These are phyloP conservation scores for Melitaea cinxia DNA, from an alignment of 1,140 invertebrate genomes.

Conservation along the genomic window DNA sequence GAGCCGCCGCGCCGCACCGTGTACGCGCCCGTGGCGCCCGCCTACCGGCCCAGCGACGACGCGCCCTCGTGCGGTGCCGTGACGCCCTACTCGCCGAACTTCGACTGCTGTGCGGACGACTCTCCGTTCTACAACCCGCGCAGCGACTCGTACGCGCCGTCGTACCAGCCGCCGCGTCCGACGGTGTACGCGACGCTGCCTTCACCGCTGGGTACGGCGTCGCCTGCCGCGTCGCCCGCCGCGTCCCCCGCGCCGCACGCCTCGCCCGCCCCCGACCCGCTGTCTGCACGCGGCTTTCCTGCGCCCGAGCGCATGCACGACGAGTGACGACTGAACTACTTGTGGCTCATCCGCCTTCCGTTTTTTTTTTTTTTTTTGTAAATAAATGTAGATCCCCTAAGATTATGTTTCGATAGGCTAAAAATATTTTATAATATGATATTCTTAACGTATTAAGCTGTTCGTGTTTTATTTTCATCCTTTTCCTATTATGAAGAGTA, in stretches of 20 bases:
- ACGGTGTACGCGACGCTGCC: constrained; percentile 77
- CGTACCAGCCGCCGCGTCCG: constrained; percentile 73
- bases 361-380: no score
- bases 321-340: constrained; percentile 51
- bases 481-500: neutral
- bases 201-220: constrained; percentile 65
- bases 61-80: constrained; percentile 75
- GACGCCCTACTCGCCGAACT: constrained; percentile 75
- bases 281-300: constrained; percentile 60
- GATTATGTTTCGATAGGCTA: constrained; percentile 77
- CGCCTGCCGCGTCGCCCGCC: constrained; percentile 61
- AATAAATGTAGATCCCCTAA: constrained; percentile 72
- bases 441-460: constrained; percentile 48
- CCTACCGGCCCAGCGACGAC: constrained; percentile 80
- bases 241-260: constrained; percentile 62
- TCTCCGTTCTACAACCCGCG: constrained; percentile 80
- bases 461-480: constrained; percentile 36
- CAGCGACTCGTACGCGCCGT: constrained; percentile 78
- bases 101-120: constrained; percentile 72
- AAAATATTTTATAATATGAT: constrained; percentile 80
- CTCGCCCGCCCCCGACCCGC: constrained; percentile 55
- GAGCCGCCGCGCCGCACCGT: constrained; percentile 81
- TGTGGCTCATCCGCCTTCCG: constrained; percentile 55
- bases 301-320: constrained; percentile 59
- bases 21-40: constrained; percentile 83